A percentile compares a stretch with the other conserved stretches of the same genome.
phyloP scores from a whole-genome alignment of 2,888 invertebrate genomes.

The Eristalis arbustorum region DNA sequence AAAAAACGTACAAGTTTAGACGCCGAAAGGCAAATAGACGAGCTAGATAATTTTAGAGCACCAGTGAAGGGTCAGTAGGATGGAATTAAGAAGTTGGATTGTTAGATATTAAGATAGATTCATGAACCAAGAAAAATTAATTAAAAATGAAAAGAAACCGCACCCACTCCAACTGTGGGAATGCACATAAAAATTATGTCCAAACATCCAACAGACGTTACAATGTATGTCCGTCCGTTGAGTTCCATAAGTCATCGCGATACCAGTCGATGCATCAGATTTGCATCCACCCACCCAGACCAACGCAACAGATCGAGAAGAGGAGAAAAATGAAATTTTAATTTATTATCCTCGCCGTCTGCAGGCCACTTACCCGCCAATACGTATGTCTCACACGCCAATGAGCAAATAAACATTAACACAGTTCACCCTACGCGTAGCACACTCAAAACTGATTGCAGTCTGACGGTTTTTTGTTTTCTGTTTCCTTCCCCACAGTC shows the following conservation, averaged over 20 bases:
- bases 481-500: not conserved
- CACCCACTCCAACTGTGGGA: too few relatives aligned
- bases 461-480: not conserved
- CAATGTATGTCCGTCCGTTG: not conserved
- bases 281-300: not conserved
- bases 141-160: too few relatives aligned
- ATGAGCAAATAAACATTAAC: conserved; percentile 69
- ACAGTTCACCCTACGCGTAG: conserved; percentile 20
- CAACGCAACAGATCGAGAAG: not conserved
- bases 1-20: too few relatives aligned
- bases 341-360: not conserved
- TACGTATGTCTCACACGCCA: conserved; percentile 61
- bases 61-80: too few relatives aligned
- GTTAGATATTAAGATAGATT: too few relatives aligned
- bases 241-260: not conserved
- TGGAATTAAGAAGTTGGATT: too few relatives aligned
- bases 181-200: too few relatives aligned
- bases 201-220: too few relatives aligned
- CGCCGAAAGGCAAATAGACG: too few relatives aligned
- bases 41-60: too few relatives aligned
- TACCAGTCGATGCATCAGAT: not conserved
- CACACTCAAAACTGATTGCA: not conserved
- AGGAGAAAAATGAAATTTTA: not conserved
- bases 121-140: too few relatives aligned
- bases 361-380: conserved; percentile 16